Percentiles rank a stretch among this genome's conserved stretches.
phyloP scores from a whole-genome alignment of 2,888 invertebrate genomes.

The Ochropleura leucogaster region DNA sequence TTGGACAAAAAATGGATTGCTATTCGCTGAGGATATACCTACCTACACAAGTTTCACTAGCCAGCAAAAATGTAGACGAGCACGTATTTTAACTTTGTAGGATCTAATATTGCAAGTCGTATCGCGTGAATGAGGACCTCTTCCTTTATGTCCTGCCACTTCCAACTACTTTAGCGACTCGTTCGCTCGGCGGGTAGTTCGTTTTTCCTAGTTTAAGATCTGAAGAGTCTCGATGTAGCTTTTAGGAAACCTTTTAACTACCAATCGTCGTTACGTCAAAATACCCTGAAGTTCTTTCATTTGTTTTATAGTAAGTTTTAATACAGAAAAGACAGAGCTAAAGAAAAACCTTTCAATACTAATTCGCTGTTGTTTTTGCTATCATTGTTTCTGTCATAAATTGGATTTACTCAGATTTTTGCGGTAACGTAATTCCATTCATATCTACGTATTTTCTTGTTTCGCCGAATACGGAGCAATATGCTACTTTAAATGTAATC shows the following conservation, averaged over 20 bases:
- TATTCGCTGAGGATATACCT: constrained; percentile 73
- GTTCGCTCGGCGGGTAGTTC: constrained; percentile 36
- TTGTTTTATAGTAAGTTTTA: constrained; percentile 9
- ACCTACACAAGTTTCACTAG: constrained; percentile 62
- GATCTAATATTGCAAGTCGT: constrained; percentile 52
- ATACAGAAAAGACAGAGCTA: constrained; percentile 14
- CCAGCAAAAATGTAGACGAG: constrained; percentile 42
- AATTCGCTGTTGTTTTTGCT: constrained; percentile 41
- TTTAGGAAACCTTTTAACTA: constrained; percentile 35
- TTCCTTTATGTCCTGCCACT: constrained; percentile 52
- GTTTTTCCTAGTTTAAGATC: constrained; percentile 47
- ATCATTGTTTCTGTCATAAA: constrained; percentile 48
- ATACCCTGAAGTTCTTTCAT: background rate
- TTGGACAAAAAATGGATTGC: constrained; percentile 86
- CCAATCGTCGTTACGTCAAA: constrained; percentile 6
- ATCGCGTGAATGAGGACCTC: constrained; percentile 55
- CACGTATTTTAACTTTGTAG: constrained; percentile 54
- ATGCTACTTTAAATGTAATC: constrained; percentile 65
- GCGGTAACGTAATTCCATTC: constrained; percentile 17
- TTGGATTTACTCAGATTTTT: constrained; percentile 39
- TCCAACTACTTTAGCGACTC: constrained; percentile 47
- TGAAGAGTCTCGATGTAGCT: constrained; percentile 45
- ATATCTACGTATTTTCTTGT: constrained; percentile 34
- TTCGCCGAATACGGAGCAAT: constrained; percentile 25
- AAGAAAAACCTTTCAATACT: constrained; percentile 17